A percentile compares a stretch with the other conserved stretches of the same genome.
Conservation (phyloP, 1,140 invertebrate genomes). For the Ostrea edulis region DNA sequence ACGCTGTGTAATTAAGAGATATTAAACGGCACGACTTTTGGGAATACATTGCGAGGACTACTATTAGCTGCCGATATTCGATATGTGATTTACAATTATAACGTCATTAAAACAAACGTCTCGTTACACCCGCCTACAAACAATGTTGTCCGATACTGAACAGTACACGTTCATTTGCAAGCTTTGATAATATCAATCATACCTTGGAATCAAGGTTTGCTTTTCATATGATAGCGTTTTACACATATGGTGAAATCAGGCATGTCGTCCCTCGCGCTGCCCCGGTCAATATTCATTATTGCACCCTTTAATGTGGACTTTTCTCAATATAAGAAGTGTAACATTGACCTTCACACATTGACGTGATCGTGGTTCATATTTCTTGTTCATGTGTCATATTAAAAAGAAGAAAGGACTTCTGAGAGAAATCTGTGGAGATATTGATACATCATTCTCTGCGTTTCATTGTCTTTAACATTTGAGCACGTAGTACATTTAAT, state of each 20-base stretch:
- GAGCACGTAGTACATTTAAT: too few species aligned
- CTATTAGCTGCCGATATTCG: not conserved
- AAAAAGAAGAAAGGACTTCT: too few species aligned
- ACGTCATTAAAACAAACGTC: not conserved
- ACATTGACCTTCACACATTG: too few species aligned
- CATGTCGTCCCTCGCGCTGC: not conserved
- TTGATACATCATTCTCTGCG: too few species aligned
- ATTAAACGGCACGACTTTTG: conserved; percentile 1
- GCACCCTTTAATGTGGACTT: too few species aligned
- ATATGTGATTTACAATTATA: not conserved
- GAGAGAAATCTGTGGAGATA: too few species aligned
- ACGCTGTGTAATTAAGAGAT: not conserved
- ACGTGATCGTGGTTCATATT: too few species aligned
- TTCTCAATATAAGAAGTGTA: too few species aligned
- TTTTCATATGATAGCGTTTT: not conserved
- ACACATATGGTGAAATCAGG: not conserved
- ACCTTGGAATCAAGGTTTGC: too few species aligned
- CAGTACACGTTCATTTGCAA: not conserved
- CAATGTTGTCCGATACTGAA: not conserved
- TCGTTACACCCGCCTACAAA: not conserved
- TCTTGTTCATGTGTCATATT: too few species aligned
- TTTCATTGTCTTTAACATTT: too few species aligned
- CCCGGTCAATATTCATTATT: too few species aligned
- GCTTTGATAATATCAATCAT: not conserved
- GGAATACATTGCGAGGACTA: not conserved